These are phyloP conservation scores for Oreonectes daqikongensis DNA, from an alignment of 2,797 vertebrate genomes.

Conservation along the genomic window DNA sequence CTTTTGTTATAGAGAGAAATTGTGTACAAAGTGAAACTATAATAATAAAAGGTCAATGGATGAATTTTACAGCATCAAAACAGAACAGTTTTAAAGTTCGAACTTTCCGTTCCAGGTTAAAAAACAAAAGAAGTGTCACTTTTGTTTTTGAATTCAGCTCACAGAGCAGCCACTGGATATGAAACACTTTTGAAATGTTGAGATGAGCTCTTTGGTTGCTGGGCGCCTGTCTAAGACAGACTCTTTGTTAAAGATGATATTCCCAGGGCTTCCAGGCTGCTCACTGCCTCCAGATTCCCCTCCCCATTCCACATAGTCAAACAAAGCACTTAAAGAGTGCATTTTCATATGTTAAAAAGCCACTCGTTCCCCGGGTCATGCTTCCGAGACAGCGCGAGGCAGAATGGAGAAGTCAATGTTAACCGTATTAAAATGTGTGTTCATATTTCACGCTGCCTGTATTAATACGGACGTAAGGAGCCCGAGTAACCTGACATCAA, in stretches of 20 bases:
- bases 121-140: constrained; percentile 30
- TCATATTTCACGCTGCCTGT: constrained; percentile 39
- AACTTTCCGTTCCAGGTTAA: constrained; percentile 22
- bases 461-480: constrained; percentile 38
- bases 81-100: constrained; percentile 3
- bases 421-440: constrained; percentile 49
- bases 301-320: constrained; percentile 48
- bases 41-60: not conserved
- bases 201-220: constrained; percentile 61
- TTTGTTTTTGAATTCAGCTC: constrained; percentile 53
- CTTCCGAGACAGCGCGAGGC: constrained; percentile 40
- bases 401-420: constrained; percentile 53
- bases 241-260: constrained; percentile 65
- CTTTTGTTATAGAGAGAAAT: no score
- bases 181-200: constrained; percentile 60
- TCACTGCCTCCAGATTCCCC: constrained; percentile 54
- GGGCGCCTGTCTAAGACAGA: constrained; percentile 58
- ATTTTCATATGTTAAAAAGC: constrained; percentile 64
- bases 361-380: constrained; percentile 24
- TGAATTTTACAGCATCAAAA: not conserved
- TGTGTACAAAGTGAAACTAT: not conserved
- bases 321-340: constrained; percentile 61
- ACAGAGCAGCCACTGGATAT: constrained; percentile 51
- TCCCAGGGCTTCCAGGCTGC: constrained; percentile 55
- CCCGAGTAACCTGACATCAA: constrained; percentile 44